phyloP scores from a whole-genome alignment of 2,797 vertebrate genomes.

The Alca torda region DNA sequence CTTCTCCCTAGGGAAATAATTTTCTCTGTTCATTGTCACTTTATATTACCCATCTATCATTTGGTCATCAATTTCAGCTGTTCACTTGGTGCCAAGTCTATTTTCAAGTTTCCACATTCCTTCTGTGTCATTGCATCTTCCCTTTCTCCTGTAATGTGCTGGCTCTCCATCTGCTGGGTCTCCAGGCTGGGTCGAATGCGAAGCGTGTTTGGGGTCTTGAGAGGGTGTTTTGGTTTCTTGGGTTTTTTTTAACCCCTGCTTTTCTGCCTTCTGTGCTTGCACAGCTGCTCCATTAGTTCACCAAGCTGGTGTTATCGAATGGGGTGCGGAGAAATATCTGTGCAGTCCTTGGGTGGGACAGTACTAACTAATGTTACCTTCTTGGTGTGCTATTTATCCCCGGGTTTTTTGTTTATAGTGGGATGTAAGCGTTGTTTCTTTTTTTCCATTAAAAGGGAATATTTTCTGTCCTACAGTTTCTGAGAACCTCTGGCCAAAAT shows the following conservation, averaged over 20 bases:
- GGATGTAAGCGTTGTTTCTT: not conserved
- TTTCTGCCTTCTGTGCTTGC: not conserved
- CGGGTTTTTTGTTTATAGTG: not conserved
- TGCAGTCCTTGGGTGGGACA: not conserved
- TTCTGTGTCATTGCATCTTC: conserved; percentile 22
- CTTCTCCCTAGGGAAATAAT: not conserved
- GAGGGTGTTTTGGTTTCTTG: not conserved
- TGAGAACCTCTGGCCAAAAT: not conserved
- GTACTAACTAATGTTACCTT: not conserved
- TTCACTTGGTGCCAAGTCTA: conserved; percentile 1
- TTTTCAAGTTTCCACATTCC: conserved; percentile 47
- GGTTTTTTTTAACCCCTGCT: not conserved
- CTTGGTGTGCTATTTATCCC: not conserved
- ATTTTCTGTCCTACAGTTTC: not conserved
- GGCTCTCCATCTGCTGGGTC: not conserved
- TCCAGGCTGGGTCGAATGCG: not conserved
- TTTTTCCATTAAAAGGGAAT: not conserved
- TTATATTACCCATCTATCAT: conserved; percentile 29
- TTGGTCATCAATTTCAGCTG: not conserved
- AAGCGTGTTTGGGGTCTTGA: not conserved
- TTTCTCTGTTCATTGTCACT: conserved; percentile 29
- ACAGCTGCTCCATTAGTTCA: not conserved
- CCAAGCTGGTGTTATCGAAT: not conserved
- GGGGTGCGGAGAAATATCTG: not conserved
- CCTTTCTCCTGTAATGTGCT: not conserved